Base-by-base conservation (phyloP, 30 jellyfish, hydroid and myxozoan genomes). In the Aurelia sp. region DNA sequence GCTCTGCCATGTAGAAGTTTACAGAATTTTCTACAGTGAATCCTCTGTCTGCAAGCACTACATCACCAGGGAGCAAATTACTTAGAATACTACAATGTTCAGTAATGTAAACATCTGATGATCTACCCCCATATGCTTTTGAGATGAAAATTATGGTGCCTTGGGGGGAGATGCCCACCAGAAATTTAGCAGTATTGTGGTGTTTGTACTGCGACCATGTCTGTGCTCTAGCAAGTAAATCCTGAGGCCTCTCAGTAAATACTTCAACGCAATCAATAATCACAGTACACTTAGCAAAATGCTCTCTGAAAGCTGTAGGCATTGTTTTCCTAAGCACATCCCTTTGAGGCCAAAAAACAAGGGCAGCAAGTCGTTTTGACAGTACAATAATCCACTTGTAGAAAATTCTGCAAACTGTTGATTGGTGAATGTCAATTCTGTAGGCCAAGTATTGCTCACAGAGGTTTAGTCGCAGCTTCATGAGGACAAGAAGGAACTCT, bases 321-420 rank as follows among this genome's bases (percentile, higher is more conserved):
- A 73, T 70, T 51, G 92, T 40, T 47, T 11, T 58, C 61, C 20
- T 11, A 10, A 73, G 52, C 23, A 66, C 81, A 37, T 62, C 79
- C 60, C 92, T 73, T 18, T 30, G 31, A 12, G 92, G 80, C 86
- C 92, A 83, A 6, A 8, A 31, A 62, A 83, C 33, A 21, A 59
- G 68, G 33, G 68, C 31, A 59, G 33, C 10, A 59, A 59, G 27
- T 17, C 68, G 68, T 59, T 12, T 59, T 0, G 68, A 59, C 68
- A 59, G 11, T 8, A 59, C 68, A 59, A 59, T 59, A 11, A 59
- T n/a, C n/a, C n/a, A n/a, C n/a, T n/a, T n/a, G n/a, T n/a, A n/a
- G n/a, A n/a, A n/a, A n/a, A n/a, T n/a, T 21, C 68, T 11, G 4
- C 31, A 4, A 4, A 4, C 13, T 4, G 68, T 4, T 1, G 22